Conservation (phyloP, 2,797 vertebrate species). For the Girardinus metallicus region DNA sequence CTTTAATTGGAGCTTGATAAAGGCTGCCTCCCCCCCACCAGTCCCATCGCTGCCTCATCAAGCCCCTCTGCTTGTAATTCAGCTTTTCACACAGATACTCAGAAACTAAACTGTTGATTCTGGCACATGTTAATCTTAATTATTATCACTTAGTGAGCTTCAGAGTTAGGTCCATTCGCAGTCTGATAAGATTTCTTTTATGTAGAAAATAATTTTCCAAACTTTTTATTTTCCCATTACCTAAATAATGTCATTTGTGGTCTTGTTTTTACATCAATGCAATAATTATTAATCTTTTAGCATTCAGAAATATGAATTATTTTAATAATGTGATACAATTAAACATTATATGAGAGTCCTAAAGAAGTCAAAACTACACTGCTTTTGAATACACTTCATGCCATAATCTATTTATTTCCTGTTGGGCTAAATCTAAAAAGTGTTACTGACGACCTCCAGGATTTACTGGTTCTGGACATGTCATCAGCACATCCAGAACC, state of each 20-base stretch:
- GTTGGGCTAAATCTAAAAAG: not conserved
- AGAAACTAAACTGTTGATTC: conserved; percentile 27
- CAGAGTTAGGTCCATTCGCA: not conserved
- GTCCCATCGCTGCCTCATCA: conserved; percentile 32
- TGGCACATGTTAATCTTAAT: conserved; percentile 60
- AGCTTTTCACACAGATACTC: conserved; percentile 65
- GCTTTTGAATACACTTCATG: conserved; percentile 16
- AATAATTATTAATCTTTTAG: not conserved
- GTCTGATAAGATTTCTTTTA: not conserved
- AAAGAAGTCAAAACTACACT: not conserved
- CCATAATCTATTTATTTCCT: not conserved
- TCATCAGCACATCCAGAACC: not conserved
- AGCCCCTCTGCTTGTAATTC: conserved; percentile 41
- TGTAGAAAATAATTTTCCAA: not conserved
- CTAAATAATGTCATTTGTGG: not conserved
- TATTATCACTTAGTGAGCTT: not conserved
- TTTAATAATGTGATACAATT: not conserved
- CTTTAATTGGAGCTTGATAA: conserved; percentile 82
- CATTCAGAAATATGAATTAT: not conserved
- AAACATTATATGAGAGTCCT: not conserved
- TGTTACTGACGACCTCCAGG: not conserved
- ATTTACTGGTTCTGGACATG: not conserved
- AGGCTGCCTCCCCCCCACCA: conserved; percentile 56
- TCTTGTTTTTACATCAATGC: not conserved
- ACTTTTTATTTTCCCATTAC: not conserved